Evolutionary conservation across 1,140 invertebrate species (phyloP).

Genomic region (Tachypleus tridentatus): DNA sequence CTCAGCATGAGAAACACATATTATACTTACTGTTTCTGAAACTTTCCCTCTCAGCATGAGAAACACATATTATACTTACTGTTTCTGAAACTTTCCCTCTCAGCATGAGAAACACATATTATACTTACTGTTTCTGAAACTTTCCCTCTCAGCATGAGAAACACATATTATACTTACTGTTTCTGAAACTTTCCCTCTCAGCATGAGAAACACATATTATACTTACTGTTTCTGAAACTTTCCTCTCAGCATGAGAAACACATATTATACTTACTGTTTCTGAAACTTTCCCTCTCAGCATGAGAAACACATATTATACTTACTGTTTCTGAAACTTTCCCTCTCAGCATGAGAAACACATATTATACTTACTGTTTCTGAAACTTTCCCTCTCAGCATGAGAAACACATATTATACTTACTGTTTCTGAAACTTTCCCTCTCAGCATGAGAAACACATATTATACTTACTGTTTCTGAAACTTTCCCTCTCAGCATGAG

Average conservation of each 20-base stretch:
- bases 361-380: not conserved
- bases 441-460: not conserved
- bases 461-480: not conserved
- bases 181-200: not conserved
- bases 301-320: not conserved
- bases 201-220: not conserved
- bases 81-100: not conserved
- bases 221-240: not conserved
- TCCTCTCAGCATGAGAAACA: not conserved
- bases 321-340: not conserved
- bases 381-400: not conserved
- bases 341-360: not conserved
- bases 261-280: not conserved
- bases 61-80: not conserved
- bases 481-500: not conserved
- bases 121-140: not conserved
- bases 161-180: not conserved
- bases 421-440: not conserved
- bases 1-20: not conserved
- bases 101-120: not conserved
- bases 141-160: not conserved
- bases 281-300: not conserved
- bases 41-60: not conserved
- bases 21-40: not conserved
- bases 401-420: not conserved